Evolutionary conservation across 2,888 invertebrate species (phyloP), one percentile per base, ranked within the genome.

Genomic region (Eupithecia vulgata): DNA sequence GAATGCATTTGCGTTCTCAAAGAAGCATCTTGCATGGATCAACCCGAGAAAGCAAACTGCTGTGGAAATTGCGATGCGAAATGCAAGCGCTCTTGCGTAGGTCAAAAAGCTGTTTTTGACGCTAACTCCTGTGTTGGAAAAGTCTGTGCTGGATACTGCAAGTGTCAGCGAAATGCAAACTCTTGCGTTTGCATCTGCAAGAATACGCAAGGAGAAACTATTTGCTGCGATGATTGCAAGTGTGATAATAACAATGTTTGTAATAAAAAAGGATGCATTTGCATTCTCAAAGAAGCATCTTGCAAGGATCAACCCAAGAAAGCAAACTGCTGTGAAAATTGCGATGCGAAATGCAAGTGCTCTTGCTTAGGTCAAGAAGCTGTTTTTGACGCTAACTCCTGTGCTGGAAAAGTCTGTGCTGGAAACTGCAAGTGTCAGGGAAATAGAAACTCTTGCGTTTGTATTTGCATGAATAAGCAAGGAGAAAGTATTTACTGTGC

Each of bases 221-320:
- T 73, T 12, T 68, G 61, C 34, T 83, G 83, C 25, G 73, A 81
- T n/a, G 80, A 83, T 13, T 86, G 85, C 65, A 77, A 78, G 25
- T 83, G 83, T 17, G 76, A 73, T 4, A 70, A 74, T 65, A 17
- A 71, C 13, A 72, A 75, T 25, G 82, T 78, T 13, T 84, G 83
- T 61, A 79, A 76, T 37, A 79, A 80, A 15, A n/a, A 78, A 8
- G 78, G 72, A 13, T 82, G 83, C 45, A 45, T 70, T 40, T 85
- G 85, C 25, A 37, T 69, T 21, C 79, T n/a, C n/a, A n/a, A n/a
- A n/a, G n/a, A n/a, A n/a, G n/a, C n/a, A 12, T 3, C 40, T 45
- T 45, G 0, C 45, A 45, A 45, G 5, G 10, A 6, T 37, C 2
- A 30, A 6, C 1, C 37, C 7, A 1, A 6, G 30, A 25, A 59